Evolutionary conservation across 2,888 invertebrate genomes (phyloP), one percentile per base, ranked within the genome.

Genomic region (Nematopogon swammerdamellus): DNA sequence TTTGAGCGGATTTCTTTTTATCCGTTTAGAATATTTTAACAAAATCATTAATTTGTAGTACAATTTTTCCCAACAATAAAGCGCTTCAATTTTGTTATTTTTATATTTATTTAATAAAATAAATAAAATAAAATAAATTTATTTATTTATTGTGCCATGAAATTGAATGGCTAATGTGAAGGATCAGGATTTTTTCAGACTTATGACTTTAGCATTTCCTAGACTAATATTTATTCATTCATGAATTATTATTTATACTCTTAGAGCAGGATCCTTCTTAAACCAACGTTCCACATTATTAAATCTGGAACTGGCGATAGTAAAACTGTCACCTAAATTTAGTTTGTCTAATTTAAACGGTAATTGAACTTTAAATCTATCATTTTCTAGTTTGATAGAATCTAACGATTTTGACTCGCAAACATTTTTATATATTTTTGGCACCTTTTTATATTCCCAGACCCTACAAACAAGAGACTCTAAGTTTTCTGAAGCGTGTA

Each of bases 291-390:
- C 55, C 18, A 57, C 25, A 45, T 50, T 56, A 3, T 47, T 6
- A 50, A 56, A 58, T 14, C 55, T 50, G n/a, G 53, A 48, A 2
- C 50, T 18, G 2, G 57, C 56, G 6, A 53, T 46, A 17, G 55
- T 2, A 46, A 56, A 56, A 14, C 56, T 56, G 18, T 57, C 46
- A 4, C 56, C 57, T 2, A 50, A 20, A 18, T 46, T 20, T 10
- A 48, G 14, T 1, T 42, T 19, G 8, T 45, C 42, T 54, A 50
- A 19, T 2, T 52, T 56, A n/a, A 56, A 44, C 3, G 56, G 55
- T 17, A 55, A 30, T 6, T 36, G 42, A 18, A 57, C 54, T 43
- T 54, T 16, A 50, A 52, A 58, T 10, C 44, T 47, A 42, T 55
- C 51, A 20, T 51, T 30, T 18, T 44, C 14, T 36, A 53, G 43